Base-by-base conservation (phyloP, 2,888 invertebrate species). In the Tholera decimalis region DNA sequence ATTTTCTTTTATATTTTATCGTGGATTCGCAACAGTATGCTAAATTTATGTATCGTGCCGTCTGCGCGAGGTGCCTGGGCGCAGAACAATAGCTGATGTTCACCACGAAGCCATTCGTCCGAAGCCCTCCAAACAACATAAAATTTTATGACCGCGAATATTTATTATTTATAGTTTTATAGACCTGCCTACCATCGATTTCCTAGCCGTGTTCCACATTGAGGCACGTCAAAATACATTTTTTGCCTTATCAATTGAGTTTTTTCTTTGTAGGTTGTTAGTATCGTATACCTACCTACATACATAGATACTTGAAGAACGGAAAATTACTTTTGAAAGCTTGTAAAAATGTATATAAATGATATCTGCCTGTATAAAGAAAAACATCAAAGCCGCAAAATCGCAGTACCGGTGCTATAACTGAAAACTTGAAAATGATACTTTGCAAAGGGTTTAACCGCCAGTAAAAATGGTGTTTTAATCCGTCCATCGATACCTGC, bases 131-230 rank as follows among this genome's bases (percentile, higher is more conserved):
- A 84, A 84, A 86, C 84, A 80, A 86, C 91, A 92, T 94, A 93
- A 93, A 93, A 92, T 91, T 93, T 93, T 94, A 94, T 89, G 89
- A 85, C 87, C 82, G 86, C 88, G 89, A 92, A 92, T 92, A 93
- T 93, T 92, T 93, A 91, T 92, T 92, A 92, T 93, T 92, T 93
- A 92, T 91, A 92, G 92, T 91, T 92, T 90, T 89, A 91, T 89
- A 88, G 88, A 84, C 84, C 80, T 88, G 83, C 86, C 85, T 88
- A 83, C 85, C 85, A 88, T 87, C 84, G 86, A 87, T 86, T 87
- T 84, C 75, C 79, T 73, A 82, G 77, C 77, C 77, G 71, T 78
- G 70, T 79, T 71, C 80, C 65, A 83, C 73, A 67, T 82, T 83
- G 82, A 84, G 74, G 63, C 75, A 78, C 69, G 76, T 82, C 84